Conservation (phyloP, 2,113 vertebrate species). For the Carassius gibelio region DNA sequence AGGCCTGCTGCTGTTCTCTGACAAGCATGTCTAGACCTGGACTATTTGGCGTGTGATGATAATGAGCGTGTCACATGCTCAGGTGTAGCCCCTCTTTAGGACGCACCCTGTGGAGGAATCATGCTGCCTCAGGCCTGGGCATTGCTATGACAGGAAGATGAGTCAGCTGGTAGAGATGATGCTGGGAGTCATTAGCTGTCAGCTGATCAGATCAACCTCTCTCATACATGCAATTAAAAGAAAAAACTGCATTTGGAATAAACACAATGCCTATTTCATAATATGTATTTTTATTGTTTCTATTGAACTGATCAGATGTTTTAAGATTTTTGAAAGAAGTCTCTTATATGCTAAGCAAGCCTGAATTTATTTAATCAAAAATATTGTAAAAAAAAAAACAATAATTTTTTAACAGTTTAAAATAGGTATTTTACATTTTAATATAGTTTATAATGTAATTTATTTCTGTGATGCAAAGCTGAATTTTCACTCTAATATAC, state of each 20-base stretch:
- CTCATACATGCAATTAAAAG: not conserved
- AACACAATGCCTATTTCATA: not conserved
- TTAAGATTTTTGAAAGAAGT: no score
- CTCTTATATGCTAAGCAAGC: no score
- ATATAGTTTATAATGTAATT: no score
- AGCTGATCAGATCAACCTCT: not conserved
- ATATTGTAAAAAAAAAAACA: no score
- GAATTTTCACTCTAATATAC: not conserved
- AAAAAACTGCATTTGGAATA: not conserved
- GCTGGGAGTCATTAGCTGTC: not conserved
- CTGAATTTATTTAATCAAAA: no score
- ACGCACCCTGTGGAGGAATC: slow-evolving; percentile 39
- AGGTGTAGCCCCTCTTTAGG: slow-evolving; percentile 32
- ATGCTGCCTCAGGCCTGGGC: slow-evolving; percentile 15
- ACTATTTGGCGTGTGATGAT: slow-evolving; percentile 16
- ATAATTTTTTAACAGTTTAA: no score
- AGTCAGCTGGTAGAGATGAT: slow-evolving; percentile 16
- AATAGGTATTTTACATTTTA: not conserved
- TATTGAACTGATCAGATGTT: no score
- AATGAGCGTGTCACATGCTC: not conserved
- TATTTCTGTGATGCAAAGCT: no score
- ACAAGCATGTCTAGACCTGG: slow-evolving; percentile 27
- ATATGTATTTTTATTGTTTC: not conserved
- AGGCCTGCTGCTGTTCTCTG: slow-evolving; percentile 15
- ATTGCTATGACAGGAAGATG: slow-evolving; percentile 20